Percentiles rank a stretch among this genome's conserved stretches.
Evolutionary conservation across 2,797 vertebrate genomes (phyloP).

Genomic region (Pantherophis vulpinus): DNA sequence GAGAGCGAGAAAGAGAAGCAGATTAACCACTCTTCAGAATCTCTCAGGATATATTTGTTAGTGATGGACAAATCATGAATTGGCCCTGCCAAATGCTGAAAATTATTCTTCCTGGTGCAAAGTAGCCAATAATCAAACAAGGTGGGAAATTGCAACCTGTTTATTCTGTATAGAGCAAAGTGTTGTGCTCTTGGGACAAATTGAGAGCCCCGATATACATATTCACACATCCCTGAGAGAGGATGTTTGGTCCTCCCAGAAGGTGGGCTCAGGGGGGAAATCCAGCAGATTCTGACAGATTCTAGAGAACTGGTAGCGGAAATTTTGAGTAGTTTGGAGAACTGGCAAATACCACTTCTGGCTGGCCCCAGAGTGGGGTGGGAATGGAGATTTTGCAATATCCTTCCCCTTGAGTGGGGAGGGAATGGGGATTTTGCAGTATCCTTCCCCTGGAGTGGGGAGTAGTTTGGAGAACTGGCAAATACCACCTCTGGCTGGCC

Average conservation of each 20-base stretch:
- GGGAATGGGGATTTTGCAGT: too few relatives aligned
- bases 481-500: too few relatives aligned
- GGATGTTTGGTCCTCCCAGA: background rate
- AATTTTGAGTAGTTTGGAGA: too few relatives aligned
- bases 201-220: background rate
- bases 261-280: background rate
- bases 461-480: too few relatives aligned
- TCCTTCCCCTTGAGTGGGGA: too few relatives aligned
- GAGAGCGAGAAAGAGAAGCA: background rate
- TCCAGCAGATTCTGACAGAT: too few relatives aligned
- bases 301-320: too few relatives aligned
- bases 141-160: background rate
- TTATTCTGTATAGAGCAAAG: background rate
- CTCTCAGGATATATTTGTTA: background rate
- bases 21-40: background rate
- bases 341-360: too few relatives aligned
- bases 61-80: background rate
- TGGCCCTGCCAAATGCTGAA: background rate
- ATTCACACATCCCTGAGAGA: background rate
- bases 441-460: too few relatives aligned
- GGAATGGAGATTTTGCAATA: too few relatives aligned
- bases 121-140: background rate
- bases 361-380: too few relatives aligned
- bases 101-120: background rate
- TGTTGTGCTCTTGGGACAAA: background rate